These are phyloP conservation scores for Heliothis virescens DNA, from an alignment of 1,140 invertebrate genomes.

Conservation along the genomic window DNA sequence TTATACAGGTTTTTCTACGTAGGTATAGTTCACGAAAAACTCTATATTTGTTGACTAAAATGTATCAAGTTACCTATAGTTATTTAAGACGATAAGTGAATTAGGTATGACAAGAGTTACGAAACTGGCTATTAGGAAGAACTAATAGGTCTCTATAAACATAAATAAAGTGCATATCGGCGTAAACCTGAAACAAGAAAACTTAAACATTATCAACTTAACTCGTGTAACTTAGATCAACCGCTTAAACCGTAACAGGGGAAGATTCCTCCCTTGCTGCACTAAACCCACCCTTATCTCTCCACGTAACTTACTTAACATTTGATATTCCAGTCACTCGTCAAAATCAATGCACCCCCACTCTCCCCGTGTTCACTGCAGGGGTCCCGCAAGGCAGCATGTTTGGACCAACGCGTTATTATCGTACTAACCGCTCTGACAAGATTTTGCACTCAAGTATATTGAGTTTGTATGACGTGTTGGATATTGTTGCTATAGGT, in stretches of 20 bases:
- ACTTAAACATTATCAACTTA: too few relatives aligned
- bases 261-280: not conserved
- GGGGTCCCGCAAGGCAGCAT: constrained; percentile 25
- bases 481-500: constrained; percentile 33
- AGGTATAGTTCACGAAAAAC: too few relatives aligned
- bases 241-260: not conserved
- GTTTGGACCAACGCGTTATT: constrained; percentile 26
- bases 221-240: not conserved
- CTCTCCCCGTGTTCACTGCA: constrained; percentile 16
- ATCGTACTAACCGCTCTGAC: constrained; percentile 8
- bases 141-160: too few relatives aligned
- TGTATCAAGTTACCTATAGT: too few relatives aligned
- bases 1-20: too few relatives aligned
- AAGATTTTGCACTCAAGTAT: constrained; percentile 42
- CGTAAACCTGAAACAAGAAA: not conserved
- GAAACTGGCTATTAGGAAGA: too few relatives aligned
- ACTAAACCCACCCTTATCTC: constrained; percentile 6
- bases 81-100: too few relatives aligned
- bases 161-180: too few relatives aligned
- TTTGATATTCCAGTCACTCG: constrained; percentile 15
- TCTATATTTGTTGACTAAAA: too few relatives aligned
- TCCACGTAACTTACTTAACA: not conserved
- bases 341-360: constrained; percentile 21
- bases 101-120: too few relatives aligned
- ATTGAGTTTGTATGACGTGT: constrained; percentile 37